phyloP scores from a whole-genome alignment of 2,888 invertebrate species.

The Plebejus melissa region DNA sequence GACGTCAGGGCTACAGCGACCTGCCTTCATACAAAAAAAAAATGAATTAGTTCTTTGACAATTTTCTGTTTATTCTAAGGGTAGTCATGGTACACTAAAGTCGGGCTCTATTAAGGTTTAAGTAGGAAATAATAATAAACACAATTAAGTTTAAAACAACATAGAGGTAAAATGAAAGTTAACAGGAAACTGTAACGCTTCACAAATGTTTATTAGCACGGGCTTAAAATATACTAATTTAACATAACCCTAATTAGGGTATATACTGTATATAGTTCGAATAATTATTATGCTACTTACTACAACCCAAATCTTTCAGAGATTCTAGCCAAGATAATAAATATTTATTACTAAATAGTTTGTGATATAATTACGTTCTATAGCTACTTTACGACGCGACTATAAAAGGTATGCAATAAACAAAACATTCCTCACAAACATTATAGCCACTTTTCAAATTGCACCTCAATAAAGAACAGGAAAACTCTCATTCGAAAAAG shows the following conservation, averaged over 20 bases:
- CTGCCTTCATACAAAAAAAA: too few relatives aligned
- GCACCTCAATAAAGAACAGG: conserved; percentile 32
- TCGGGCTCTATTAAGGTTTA: background rate
- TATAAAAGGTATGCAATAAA: background rate
- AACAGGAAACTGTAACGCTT: conserved; percentile 6
- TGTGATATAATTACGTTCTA: background rate
- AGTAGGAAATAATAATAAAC: background rate
- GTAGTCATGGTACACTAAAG: background rate
- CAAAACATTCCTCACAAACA: conserved; percentile 10
- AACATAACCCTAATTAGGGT: background rate
- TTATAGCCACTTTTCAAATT: conserved; percentile 17
- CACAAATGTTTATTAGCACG: conserved; percentile 5
- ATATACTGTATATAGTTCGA: background rate
- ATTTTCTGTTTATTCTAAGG: background rate
- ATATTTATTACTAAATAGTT: background rate
- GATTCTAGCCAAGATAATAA: background rate
- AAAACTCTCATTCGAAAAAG: conserved; percentile 38
- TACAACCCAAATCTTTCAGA: background rate
- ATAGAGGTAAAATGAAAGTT: background rate
- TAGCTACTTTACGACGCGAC: background rate
- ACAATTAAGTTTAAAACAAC: background rate
- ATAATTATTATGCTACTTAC: background rate
- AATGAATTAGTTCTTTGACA: background rate
- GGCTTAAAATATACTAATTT: background rate
- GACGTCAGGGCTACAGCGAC: too few relatives aligned